phyloP scores from a whole-genome alignment of 1,140 invertebrate genomes.

The Drosophila nigromelanica region DNA sequence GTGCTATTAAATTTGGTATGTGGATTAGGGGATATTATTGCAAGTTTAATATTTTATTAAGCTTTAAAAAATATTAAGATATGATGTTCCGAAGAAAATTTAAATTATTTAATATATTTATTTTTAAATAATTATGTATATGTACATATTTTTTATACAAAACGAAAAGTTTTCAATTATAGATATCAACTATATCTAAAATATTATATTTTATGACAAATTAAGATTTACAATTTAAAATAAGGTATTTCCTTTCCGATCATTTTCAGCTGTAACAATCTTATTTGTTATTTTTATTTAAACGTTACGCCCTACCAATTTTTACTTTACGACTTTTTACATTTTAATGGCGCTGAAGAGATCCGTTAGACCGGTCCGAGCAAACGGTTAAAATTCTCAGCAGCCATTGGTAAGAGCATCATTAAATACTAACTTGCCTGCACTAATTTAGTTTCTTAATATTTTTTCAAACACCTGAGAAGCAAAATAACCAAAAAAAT shows the following conservation, averaged over 20 bases:
- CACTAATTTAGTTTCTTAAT: constrained; percentile 71
- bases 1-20: neutral
- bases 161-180: neutral
- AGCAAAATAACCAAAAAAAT: constrained; percentile 14
- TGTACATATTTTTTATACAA: too few species aligned
- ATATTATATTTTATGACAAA: neutral
- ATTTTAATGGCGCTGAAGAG: constrained; percentile 70
- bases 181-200: too few species aligned
- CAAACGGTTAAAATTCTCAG: constrained; percentile 49
- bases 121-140: too few species aligned
- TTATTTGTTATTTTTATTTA: constrained; percentile 13
- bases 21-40: neutral
- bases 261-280: neutral
- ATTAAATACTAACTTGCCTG: constrained; percentile 65
- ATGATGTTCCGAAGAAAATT: too few species aligned
- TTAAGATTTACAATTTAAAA: neutral
- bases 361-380: constrained; percentile 51
- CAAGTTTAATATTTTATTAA: too few species aligned
- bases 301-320: constrained; percentile 57
- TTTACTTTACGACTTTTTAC: constrained; percentile 76
- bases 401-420: constrained; percentile 49
- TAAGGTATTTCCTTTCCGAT: constrained; percentile 4
- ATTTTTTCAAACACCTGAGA: constrained; percentile 68
- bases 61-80: too few species aligned
- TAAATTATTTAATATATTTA: too few species aligned